Evolutionary conservation across 2,888 invertebrate genomes (phyloP), one percentile per base, ranked within the genome.

Genomic region (Tiliacea citrago): DNA sequence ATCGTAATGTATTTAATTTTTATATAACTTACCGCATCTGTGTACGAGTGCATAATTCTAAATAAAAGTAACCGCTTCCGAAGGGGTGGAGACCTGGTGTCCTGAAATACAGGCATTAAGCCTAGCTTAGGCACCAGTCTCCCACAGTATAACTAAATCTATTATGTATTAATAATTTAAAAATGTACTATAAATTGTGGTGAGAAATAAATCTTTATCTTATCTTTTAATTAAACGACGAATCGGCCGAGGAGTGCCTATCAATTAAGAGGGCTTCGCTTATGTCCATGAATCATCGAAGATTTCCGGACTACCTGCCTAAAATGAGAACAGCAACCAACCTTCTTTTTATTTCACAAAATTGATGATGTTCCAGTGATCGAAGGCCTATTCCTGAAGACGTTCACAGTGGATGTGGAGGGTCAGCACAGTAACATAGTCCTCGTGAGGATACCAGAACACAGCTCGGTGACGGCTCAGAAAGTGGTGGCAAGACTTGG

Each of bases 371-470:
- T 83, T 91, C 2, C 92, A 98, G 97, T 97, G 7, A 97, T 98
- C 82, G 91, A 97, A 60, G 96, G 97, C 0, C 89, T 97, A 58
- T 95, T 97, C 58, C 97, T 98, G 68, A 96, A 97, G 79, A 92
- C 97, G 55, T 97, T 98, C 88, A 92, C 89, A 0, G 97, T 98
- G 45, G 97, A 98, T 85, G 89, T 97, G 53, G 92, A 95, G 5
- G 95, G 93, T 29, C 97, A 98, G 21, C 97, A 98, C 85, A 98
- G 98, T 2, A 98, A 98, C 92, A 98, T 99, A 86, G 94, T 98
- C 74, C 96, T 98, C 88, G 95, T 98, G 65, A 94, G 97, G 47
- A 94, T 97, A 21, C 90, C 97, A 2, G 95, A 97, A 81, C 88
- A 94, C 4, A 96, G 97, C 24, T 90, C 94, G 51, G 91, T 98